phyloP scores from a whole-genome alignment of 2,113 vertebrate genomes.

The Spermophilus dauricus region DNA sequence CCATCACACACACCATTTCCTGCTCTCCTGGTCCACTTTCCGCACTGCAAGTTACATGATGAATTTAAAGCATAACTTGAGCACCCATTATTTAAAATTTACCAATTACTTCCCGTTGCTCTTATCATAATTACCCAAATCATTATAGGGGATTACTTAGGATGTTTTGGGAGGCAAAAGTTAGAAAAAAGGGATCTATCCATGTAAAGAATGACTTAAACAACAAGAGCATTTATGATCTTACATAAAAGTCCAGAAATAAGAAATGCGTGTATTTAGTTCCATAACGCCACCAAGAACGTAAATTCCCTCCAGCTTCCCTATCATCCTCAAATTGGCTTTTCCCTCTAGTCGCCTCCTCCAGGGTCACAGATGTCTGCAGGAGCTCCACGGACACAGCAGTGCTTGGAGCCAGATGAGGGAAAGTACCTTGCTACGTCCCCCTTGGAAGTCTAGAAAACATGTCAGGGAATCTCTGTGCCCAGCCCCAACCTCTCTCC shows the following conservation, averaged over 20 bases:
- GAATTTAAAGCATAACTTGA: neutral
- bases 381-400: neutral
- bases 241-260: neutral
- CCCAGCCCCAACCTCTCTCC: neutral
- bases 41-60: accelerated
- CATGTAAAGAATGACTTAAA: neutral
- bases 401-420: neutral
- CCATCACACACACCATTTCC: no score
- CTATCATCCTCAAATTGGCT: neutral
- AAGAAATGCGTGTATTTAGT: neutral
- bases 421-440: neutral
- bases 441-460: neutral
- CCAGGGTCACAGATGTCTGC: accelerated
- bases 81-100: neutral
- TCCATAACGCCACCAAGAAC: accelerated
- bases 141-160: neutral
- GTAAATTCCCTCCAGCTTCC: neutral
- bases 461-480: neutral
- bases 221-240: neutral
- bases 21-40: neutral
- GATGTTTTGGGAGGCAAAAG: neutral
- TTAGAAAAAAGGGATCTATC: neutral
- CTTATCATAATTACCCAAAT: neutral
- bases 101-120: neutral
- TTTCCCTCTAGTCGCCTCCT: neutral